Evolutionary conservation across 2,888 invertebrate genomes (phyloP).

Genomic region (Lithophane semibrunnea): DNA sequence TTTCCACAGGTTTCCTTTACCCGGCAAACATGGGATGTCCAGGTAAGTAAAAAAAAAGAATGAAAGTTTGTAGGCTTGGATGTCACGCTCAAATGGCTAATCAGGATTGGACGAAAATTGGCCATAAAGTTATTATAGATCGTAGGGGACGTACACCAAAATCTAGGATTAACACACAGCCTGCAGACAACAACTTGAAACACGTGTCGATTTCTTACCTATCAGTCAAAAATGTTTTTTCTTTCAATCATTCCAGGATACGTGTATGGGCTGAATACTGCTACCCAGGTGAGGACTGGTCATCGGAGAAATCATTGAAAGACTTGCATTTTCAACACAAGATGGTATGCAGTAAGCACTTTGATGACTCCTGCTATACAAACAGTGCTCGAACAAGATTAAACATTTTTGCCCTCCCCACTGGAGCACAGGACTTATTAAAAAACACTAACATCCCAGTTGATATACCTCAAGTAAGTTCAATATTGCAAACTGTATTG

Average conservation of each 20-base stretch:
- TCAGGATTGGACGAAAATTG: neutral
- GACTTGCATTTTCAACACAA: conserved; percentile 20
- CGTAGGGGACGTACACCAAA: neutral
- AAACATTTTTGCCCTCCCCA: conserved; percentile 22
- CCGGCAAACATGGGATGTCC: conserved; percentile 23
- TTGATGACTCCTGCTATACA: conserved; percentile 15
- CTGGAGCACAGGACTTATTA: neutral
- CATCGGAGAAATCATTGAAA: conserved; percentile 11
- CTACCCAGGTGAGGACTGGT: conserved; percentile 21
- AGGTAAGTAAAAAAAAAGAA: conserved; percentile 1
- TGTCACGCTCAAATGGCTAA: too few species aligned
- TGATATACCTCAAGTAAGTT: conserved; percentile 15
- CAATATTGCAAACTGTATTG: neutral
- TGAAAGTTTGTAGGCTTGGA: too few species aligned
- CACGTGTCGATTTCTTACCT: too few species aligned
- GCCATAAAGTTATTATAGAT: neutral
- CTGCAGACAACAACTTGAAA: neutral
- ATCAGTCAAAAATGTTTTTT: neutral
- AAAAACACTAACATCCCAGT: conserved; percentile 1
- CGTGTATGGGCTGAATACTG: conserved; percentile 24
- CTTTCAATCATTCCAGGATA: conserved; percentile 15
- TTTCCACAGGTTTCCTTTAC: conserved; percentile 31
- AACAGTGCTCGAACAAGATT: conserved; percentile 9
- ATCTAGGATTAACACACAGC: neutral
- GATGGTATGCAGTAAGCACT: conserved; percentile 29